Evolutionary conservation across 2,888 invertebrate species (phyloP), one percentile per base, ranked within the genome.

Genomic region (Dasypogon diadema): DNA sequence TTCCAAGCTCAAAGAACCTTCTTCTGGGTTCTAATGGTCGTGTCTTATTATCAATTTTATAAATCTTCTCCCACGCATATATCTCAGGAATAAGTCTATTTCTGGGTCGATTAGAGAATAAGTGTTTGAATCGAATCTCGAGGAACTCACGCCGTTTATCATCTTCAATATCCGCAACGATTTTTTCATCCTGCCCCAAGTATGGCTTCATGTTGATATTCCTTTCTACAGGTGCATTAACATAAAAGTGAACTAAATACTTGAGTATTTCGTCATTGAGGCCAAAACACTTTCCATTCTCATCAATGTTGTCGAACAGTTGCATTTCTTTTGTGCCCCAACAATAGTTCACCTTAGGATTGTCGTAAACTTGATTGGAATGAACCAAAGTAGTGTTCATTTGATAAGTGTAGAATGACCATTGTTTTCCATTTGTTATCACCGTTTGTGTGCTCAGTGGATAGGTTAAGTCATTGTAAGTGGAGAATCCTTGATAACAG

Each of bases 401-500:
- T 85, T 99, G 99, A 83, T 98, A 99, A 12, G 92, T 89, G 82
- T 92, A 94, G 79, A 98, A 93, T 0, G 93, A 93, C 91, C 95
- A 97, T 2, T 89, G 83, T 79, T 93, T 90, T 0, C 99, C 98
- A 86, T 99, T 93, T 0, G 97, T 95, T 46, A 98, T 88, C 12
- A 97, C 87, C 14, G 93, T 92, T 89, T 99, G 98, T 2, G 95
- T 93, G 0, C 92, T 91, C 75, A 98, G 85, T 0, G 99, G 99
- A 84, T 97, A 97, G 0, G 95, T 96, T 16, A 98, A 81, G 79
- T 99, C 98, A 80, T 94, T 93, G 83, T 90, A 95, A 14, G 95
- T 93, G 37, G 93, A 95, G 85, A 98, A 99, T 21, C 99, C 96
- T 85, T 93, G 91, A 83, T 92, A 92, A 83, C 90, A 91, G 1